Evolutionary conservation across 1,140 invertebrate genomes (phyloP), one percentile per base, ranked within the genome.

Genomic region (Chlorops oryzae): DNA sequence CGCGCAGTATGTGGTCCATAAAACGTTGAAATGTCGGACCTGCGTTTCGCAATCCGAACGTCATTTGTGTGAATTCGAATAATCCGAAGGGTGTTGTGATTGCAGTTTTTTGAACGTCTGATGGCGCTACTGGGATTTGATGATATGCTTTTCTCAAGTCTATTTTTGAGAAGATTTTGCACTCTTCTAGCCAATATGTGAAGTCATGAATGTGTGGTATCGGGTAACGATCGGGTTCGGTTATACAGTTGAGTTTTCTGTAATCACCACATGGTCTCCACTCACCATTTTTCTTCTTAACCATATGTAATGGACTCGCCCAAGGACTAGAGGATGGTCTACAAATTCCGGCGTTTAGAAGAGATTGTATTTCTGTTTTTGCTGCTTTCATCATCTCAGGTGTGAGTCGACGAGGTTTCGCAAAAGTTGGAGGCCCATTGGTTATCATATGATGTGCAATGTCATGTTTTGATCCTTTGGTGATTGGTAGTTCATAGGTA

Each of bases 1-100:
- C 74, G 42, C 59, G 9, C 3, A 77, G 56, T 1, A 78, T 61
- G 7, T 62, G 32, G 54, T 77, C 63, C 52, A 79, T 78, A 18
- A 74, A 66, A 5, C 77, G 48, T 58, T 79, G 74, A 52, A 79
- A 81, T 2, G 70, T 74, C 24, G 73, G 63, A 9, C 34, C 35
- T 2, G 43, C 43, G 38, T 75, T 73, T 0, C 61, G 50, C 1
- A 76, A 49, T 4, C 71, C 70, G 44, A 75, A 73, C 1, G 58
- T 55, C 65, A 74, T 73, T 6, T 22, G 52, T 5, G 55, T 54
- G 35, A 73, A 74, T 48, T 75, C 72, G 45, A 63, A 74, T 15
- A 75, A 45, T 0, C 70, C 61, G 37, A 72, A 73, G 5, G 63
- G 65, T 3, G 63, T 72, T 4, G 51, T 64, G 5, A 68, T 60